Base-by-base conservation (phyloP, 1,140 invertebrate genomes). In the Hydropsyche tenuis region DNA sequence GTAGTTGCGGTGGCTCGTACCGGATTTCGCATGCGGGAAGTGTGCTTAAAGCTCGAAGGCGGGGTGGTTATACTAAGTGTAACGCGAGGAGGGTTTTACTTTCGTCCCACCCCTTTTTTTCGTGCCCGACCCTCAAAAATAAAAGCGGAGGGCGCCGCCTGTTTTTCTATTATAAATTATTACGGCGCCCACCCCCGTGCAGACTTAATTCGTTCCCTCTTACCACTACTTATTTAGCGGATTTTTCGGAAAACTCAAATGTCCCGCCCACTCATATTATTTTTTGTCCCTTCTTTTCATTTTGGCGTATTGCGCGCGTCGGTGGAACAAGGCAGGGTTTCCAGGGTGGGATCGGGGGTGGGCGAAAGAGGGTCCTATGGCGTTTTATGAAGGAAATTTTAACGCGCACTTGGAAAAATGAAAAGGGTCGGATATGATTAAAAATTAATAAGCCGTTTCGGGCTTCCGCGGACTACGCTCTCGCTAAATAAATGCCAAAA, bases 91-190 rank as follows among this genome's bases (percentile, higher is more conserved):
- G 37, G 65, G 22, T 3, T 22, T 23, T 27, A 68, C 43, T 68
- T 48, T 68, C 65, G 65, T 23, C 43, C 65, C 65, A 68, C 65
- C 65, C 65, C 65, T 68, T 11, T 68, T 68, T 65, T 65, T 65
- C 16, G 16, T 1, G 56, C 14, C 4, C 53, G 16, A 27, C 43
- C 73, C 20, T 53, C 25, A 12, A 43, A 27, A 69, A 56, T n/a
- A 62, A 12, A 69, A 69, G 70, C n/a, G 9, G 30, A 37, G 25
- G 30, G 37, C 3, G 60, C 66, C 62, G 71, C 37, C 30, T 48
- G 72, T 76, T 76, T 76, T 76, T 76, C 75, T 76, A 76, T 76
- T 76, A 74, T 76, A 72, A 76, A 76, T 76, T 76, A 76, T 76
- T 76, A 73, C 72, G 64, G 48, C 23, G 48, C 43, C 56, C 23